These are phyloP conservation scores for Caenorhabditis inopinata DNA, from an alignment of 1,140 invertebrate species.

Conservation along the genomic window DNA sequence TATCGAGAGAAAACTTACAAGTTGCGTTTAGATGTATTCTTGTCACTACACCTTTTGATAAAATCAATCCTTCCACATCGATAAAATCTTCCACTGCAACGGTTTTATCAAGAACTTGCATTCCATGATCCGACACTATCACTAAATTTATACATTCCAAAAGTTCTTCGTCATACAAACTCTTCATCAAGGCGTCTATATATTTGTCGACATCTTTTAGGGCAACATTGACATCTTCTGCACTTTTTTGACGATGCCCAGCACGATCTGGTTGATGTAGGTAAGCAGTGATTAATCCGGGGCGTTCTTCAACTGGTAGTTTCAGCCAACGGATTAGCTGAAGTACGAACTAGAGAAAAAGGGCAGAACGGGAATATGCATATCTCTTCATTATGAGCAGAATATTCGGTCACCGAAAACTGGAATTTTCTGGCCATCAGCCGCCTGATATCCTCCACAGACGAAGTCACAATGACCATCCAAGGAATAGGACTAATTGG, in stretches of 20 bases:
- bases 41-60: slow-evolving; percentile 36
- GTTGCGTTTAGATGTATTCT: slow-evolving; percentile 40
- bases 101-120: slow-evolving; percentile 42
- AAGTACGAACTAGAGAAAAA: no score
- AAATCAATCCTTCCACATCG: neutral
- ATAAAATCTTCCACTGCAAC: slow-evolving; percentile 11
- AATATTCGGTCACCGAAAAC: no score
- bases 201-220: slow-evolving; percentile 48
- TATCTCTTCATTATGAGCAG: no score
- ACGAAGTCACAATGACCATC: no score
- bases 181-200: slow-evolving; percentile 51
- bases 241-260: slow-evolving; percentile 59
- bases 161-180: slow-evolving; percentile 50
- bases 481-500: no score
- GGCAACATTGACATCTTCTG: slow-evolving; percentile 48
- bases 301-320: slow-evolving; percentile 67
- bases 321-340: slow-evolving; percentile 73
- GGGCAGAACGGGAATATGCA: no score
- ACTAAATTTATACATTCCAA: slow-evolving; percentile 62
- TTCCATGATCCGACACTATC: slow-evolving; percentile 61
- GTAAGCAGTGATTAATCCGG: slow-evolving; percentile 72
- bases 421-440: no score
- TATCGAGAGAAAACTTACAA: neutral
- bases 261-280: slow-evolving; percentile 75
- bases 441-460: no score